Conservation (phyloP, 2,113 vertebrate species). For the Montifringilla adamsi region DNA sequence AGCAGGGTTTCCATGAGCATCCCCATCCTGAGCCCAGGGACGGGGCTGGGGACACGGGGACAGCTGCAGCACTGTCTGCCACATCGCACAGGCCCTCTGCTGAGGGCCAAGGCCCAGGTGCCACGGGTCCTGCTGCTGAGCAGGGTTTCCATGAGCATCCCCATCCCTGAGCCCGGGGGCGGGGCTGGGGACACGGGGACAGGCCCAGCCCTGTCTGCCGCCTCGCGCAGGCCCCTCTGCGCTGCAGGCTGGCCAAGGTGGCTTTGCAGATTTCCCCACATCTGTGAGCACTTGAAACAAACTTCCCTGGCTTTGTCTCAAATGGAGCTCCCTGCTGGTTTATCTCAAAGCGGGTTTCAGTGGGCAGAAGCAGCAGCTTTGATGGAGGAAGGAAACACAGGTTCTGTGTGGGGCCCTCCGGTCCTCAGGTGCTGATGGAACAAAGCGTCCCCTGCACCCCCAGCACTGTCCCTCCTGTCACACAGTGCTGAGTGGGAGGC, state of each 20-base stretch:
- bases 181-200: no score
- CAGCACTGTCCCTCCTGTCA: background rate
- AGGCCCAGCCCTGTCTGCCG: no score
- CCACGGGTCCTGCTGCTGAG: no score
- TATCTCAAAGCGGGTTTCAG: background rate
- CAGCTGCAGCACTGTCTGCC: no score
- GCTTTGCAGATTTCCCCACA: background rate
- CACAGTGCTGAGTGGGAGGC: accelerated
- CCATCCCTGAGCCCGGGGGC: no score
- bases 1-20: no score
- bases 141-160: no score
- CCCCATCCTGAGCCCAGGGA: no score
- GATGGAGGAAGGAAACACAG: background rate
- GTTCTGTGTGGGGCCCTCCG: background rate
- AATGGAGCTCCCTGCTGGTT: background rate
- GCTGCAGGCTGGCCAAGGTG: background rate
- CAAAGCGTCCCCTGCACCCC: background rate
- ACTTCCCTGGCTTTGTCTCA: background rate
- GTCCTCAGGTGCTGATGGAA: background rate
- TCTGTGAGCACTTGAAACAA: slow-evolving; percentile 8
- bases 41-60: no score
- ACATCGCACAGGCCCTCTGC: no score
- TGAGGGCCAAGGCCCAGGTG: no score
- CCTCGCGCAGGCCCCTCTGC: background rate
- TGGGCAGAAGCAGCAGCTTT: background rate